Base-by-base conservation (phyloP, 2,797 vertebrate species). In the Vespertilio murinus region DNA sequence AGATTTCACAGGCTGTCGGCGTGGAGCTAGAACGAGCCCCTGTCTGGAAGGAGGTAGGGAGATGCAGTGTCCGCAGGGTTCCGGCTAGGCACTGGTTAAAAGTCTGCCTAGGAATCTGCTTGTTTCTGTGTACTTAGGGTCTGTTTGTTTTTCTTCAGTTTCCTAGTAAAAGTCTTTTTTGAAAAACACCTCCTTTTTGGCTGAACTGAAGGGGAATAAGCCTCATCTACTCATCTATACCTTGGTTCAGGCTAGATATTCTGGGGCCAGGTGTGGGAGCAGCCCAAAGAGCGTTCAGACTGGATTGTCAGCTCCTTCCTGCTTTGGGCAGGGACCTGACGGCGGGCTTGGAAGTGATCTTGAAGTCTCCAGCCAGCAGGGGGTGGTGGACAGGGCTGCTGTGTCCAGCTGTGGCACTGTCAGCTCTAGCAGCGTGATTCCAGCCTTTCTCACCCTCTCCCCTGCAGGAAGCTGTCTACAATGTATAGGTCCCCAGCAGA, bases 51-150 rank as follows among this genome's bases (percentile, higher is more conserved):
- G 64, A 35, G 3, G 17, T n/a, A 35, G 85, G 52, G 47, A 79
- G 74, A 73, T 40, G 61, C 28, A 25, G 35, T 18, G 20, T 77
- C 73, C 45, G 0, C 1, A 23, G 38, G 22, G 22, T 64, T 82
- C 49, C n/a, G 71, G 45, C 84, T 73, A 97, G 96, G 97, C 97
- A 97, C 96, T 59, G 52, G 91, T 96, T 94, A 94, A 97, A 96
- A 93, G 95, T 38, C 70, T 94, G 47, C 52, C 33, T 20, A 56
- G 84, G 64, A 61, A 65, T 90, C 81, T 71, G 49, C 42, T 89
- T 88, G 79, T 92, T 91, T 93, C 84, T 92, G 33, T 92, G 77
- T 77, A 33, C 47, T 89, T 86, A 75, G 0, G 22, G 35, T 56
- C 73, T 70, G 40, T 88, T 93, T 67, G 42, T 83, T 90, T 93